phyloP scores from a whole-genome alignment of 2,888 invertebrate genomes.

The Abrostola tripartita region DNA sequence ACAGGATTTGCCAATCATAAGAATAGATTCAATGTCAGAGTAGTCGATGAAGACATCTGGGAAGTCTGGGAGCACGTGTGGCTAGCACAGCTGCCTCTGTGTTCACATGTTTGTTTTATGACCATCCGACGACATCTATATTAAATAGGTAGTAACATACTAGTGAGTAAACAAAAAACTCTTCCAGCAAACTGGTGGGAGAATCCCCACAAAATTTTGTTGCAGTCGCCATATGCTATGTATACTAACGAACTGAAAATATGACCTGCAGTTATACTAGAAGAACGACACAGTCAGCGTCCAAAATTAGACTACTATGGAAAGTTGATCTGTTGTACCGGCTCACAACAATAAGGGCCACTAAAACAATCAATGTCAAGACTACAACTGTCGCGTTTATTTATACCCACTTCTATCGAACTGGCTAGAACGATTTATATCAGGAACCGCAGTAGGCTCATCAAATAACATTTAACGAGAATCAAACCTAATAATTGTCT shows the following conservation, averaged over 20 bases:
- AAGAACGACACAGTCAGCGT: slow-evolving; percentile 11
- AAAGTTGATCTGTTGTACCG: slow-evolving; percentile 25
- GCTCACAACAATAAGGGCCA: slow-evolving; percentile 19
- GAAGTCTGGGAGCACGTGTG: slow-evolving; percentile 22
- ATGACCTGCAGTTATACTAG: slow-evolving; percentile 9
- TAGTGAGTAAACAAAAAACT: slow-evolving; percentile 1
- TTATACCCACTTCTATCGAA: slow-evolving; percentile 10
- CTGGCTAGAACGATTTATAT: slow-evolving; percentile 15
- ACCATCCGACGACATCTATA: slow-evolving; percentile 1
- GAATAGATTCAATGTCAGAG: slow-evolving; percentile 41
- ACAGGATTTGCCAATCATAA: slow-evolving; percentile 44
- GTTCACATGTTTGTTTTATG: background rate
- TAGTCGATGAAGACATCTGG: slow-evolving; percentile 43
- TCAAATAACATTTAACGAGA: slow-evolving; percentile 9
- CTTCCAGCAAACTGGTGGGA: background rate
- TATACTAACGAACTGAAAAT: background rate
- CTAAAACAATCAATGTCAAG: slow-evolving; percentile 15
- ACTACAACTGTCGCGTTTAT: slow-evolving; percentile 13
- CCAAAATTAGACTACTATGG: slow-evolving; percentile 28
- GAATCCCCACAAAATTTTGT: background rate
- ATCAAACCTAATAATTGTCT: slow-evolving; percentile 8
- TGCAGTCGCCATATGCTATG: background rate
- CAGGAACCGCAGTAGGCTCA: background rate
- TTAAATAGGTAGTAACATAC: background rate
- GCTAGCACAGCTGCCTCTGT: slow-evolving; percentile 6